phyloP scores from a whole-genome alignment of 2,888 invertebrate species.

The Ellobium chinense region DNA sequence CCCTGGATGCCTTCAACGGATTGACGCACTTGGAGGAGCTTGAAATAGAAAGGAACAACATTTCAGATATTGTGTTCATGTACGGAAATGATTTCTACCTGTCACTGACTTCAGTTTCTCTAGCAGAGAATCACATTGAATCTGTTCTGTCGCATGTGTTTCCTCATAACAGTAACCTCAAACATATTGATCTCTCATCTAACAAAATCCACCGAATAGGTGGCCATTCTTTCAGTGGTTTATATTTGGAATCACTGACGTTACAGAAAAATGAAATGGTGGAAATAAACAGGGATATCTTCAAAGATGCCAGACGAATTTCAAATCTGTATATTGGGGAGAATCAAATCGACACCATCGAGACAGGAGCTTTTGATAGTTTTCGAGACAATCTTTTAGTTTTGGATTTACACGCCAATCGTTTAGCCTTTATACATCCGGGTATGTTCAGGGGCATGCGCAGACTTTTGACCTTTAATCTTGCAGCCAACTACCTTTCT shows the following conservation, averaged over 20 bases:
- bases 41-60: constrained; percentile 13
- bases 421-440: constrained; percentile 49
- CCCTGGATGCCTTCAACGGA: constrained; percentile 16
- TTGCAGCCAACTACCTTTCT: constrained; percentile 45
- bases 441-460: constrained; percentile 66
- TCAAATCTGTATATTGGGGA: constrained; percentile 57
- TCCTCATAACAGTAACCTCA: constrained; percentile 53
- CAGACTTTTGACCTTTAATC: constrained; percentile 44
- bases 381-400: constrained; percentile 60
- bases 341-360: constrained; percentile 57
- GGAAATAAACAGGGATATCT: constrained; percentile 55
- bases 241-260: constrained; percentile 56
- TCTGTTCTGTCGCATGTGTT: constrained; percentile 57
- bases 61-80: constrained; percentile 17
- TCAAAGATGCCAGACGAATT: constrained; percentile 56
- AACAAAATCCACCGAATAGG: constrained; percentile 59
- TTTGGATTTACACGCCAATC: constrained; percentile 53
- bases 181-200: constrained; percentile 55
- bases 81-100: constrained; percentile 35
- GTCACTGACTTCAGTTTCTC: constrained; percentile 6
- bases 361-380: constrained; percentile 62
- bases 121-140: constrained; percentile 56
- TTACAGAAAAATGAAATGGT: constrained; percentile 59
- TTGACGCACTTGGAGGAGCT: constrained; percentile 16
- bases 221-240: constrained; percentile 55